Percentiles rank a stretch among this genome's conserved stretches.
phyloP scores from a whole-genome alignment of 2,113 vertebrate species.

The Ceyx margarethae region DNA sequence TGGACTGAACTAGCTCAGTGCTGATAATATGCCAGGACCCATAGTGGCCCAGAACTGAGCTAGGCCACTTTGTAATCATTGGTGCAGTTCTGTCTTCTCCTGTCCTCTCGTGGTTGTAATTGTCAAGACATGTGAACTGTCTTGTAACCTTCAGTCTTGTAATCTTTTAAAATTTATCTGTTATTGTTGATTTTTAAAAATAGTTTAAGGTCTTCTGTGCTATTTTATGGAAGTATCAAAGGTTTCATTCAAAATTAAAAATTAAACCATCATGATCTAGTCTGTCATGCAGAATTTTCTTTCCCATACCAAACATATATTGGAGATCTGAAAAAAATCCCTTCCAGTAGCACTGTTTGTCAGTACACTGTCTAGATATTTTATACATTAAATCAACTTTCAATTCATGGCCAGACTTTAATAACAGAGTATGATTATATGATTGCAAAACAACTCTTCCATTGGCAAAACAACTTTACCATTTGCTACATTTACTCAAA shows the following conservation, averaged over 20 bases:
- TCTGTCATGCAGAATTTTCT: neutral
- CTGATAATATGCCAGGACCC: neutral
- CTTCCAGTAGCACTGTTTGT: neutral
- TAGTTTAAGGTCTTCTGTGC: neutral
- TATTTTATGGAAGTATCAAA: neutral
- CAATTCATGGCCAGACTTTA: neutral
- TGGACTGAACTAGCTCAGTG: neutral
- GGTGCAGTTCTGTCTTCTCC: neutral
- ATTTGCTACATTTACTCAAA: slow-evolving; percentile 6
- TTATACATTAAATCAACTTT: neutral
- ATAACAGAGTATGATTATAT: neutral
- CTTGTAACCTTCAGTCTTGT: neutral
- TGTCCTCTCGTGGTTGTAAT: neutral
- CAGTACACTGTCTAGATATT: neutral
- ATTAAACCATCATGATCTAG: neutral
- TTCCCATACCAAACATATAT: neutral
- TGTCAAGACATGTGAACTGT: neutral
- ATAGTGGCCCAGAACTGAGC: neutral
- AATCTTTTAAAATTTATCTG: neutral
- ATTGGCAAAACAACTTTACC: neutral
- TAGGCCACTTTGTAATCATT: neutral
- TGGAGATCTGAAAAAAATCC: neutral
- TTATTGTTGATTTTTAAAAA: neutral
- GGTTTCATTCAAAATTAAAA: neutral
- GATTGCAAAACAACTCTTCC: neutral